Evolutionary conservation across 2,797 vertebrate species (phyloP).

Genomic region (Masticophis lateralis): DNA sequence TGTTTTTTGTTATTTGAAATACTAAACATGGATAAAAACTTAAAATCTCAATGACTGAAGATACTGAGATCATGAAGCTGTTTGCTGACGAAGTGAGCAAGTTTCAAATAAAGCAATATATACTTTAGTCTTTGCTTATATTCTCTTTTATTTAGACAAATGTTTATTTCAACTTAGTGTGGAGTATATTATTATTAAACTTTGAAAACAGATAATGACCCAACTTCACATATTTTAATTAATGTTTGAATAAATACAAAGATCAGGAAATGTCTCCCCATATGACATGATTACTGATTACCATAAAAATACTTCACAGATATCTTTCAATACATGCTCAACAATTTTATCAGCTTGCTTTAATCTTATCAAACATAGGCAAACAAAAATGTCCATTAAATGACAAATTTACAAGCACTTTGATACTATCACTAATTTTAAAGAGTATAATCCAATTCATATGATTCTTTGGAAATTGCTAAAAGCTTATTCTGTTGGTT

Average conservation of each 20-base stretch:
- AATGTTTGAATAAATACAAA: slow-evolving; percentile 51
- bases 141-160: slow-evolving; percentile 55
- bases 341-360: slow-evolving; percentile 40
- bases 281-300: background rate
- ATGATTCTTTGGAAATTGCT: slow-evolving; percentile 62
- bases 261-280: slow-evolving; percentile 25
- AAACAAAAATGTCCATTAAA: slow-evolving; percentile 49
- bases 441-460: slow-evolving; percentile 46
- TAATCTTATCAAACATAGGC: slow-evolving; percentile 45
- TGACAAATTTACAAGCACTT: slow-evolving; percentile 56
- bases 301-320: slow-evolving; percentile 8
- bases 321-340: slow-evolving; percentile 17
- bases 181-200: slow-evolving; percentile 41
- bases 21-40: background rate
- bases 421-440: slow-evolving; percentile 59
- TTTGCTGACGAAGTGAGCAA: slow-evolving; percentile 5
- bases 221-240: slow-evolving; percentile 38
- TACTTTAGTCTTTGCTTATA: slow-evolving; percentile 48
- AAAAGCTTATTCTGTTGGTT: slow-evolving; percentile 47
- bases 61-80: background rate
- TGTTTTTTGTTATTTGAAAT: background rate
- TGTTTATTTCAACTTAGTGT: slow-evolving; percentile 46
- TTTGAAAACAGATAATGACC: slow-evolving; percentile 47
- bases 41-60: background rate
- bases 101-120: slow-evolving; percentile 25